phyloP scores from a whole-genome alignment of 2,888 invertebrate genomes.

The Allygus modestus region DNA sequence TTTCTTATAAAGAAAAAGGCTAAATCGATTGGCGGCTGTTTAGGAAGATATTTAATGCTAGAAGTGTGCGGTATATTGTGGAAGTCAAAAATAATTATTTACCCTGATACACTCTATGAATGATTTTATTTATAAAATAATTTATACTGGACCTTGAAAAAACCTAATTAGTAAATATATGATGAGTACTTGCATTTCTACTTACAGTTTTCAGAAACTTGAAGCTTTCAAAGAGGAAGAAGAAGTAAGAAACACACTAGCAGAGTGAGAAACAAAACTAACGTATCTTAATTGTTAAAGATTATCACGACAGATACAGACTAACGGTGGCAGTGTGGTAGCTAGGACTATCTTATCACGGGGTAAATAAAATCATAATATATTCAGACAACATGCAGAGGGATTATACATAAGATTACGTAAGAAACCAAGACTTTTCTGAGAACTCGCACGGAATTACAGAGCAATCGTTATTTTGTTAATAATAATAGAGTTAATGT shows the following conservation, averaged over 20 bases:
- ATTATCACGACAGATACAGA: not conserved
- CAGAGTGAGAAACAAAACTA: not conserved
- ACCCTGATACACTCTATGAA: no score
- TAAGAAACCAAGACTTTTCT: not conserved
- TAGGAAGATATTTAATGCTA: no score
- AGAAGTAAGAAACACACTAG: not conserved
- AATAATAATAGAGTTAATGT: no score
- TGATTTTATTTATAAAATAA: no score
- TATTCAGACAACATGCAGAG: not conserved
- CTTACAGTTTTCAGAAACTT: not conserved
- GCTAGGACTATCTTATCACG: not conserved
- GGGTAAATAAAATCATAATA: not conserved
- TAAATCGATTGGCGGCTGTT: no score
- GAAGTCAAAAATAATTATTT: no score
- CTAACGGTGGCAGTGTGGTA: not conserved
- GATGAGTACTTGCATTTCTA: not conserved
- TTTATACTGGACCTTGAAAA: no score
- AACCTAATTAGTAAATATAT: no score
- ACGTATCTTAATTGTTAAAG: slow-evolving; percentile 19
- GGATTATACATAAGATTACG: not conserved
- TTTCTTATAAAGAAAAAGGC: no score
- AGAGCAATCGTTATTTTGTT: no score
- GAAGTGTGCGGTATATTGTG: no score
- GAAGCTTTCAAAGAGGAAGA: not conserved
- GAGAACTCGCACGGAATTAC: no score